These are phyloP conservation scores for Chelonia mydas DNA, from an alignment of 2,797 vertebrate genomes.

Conservation along the genomic window DNA sequence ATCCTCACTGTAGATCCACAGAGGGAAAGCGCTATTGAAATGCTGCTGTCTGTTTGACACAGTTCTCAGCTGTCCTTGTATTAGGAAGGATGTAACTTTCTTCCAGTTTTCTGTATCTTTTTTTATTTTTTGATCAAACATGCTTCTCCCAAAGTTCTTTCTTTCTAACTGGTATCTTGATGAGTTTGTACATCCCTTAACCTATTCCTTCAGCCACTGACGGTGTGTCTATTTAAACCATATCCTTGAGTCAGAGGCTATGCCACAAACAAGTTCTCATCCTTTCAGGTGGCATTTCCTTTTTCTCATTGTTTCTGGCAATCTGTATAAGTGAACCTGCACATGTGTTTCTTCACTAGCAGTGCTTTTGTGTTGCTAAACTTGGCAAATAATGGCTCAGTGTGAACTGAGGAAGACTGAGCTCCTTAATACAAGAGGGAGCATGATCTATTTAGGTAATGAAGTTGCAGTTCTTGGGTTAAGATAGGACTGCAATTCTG, in stretches of 20 bases:
- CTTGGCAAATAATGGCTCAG: fast-evolving
- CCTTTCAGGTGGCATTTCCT: constrained; percentile 76
- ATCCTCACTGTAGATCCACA: background rate
- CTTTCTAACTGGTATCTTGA: constrained; percentile 37
- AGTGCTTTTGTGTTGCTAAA: background rate
- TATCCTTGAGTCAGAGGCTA: constrained; percentile 7
- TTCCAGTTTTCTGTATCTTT: background rate
- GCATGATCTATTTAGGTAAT: fast-evolving
- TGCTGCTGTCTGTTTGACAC: background rate
- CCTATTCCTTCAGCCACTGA: background rate
- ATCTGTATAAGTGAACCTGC: constrained; percentile 44
- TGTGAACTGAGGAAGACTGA: background rate
- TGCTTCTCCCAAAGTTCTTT: constrained; percentile 37
- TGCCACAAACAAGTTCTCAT: constrained; percentile 58
- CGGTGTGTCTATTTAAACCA: constrained; percentile 56
- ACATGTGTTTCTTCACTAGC: background rate
- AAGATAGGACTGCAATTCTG: fast-evolving
- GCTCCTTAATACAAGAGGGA: background rate
- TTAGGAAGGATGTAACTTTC: background rate
- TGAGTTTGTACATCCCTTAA: constrained; percentile 54
- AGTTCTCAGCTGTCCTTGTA: background rate
- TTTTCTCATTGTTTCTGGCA: constrained; percentile 72
- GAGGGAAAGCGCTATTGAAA: background rate
- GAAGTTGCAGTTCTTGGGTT: fast-evolving
- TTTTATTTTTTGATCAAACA: background rate